Base-by-base conservation (phyloP, 2,797 vertebrate genomes). In the Rhodeus uyekii region DNA sequence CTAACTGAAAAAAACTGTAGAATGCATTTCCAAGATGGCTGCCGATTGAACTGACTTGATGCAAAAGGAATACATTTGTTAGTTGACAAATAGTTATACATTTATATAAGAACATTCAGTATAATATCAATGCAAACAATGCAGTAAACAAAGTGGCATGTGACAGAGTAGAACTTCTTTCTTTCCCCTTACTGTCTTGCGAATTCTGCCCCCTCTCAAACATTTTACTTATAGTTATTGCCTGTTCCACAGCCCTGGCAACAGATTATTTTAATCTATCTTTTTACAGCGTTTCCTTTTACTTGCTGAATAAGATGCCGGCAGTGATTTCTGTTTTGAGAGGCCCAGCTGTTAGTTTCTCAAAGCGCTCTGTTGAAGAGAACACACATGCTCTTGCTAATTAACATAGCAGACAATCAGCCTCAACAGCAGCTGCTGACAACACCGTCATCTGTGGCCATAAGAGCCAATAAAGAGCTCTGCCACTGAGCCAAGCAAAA, bases 231-330 rank as follows among this genome's bases (percentile, higher is more conserved):
- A n/a, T n/a, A n/a, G 69, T 76, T 65, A 53, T 81, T 77, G 84
- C 36, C 75, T 71, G 83, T 63, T 48, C 14, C 64, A 71, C 64
- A 84, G 32, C 44, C 72, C 48, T 76, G 81, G 75, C 75, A 84
- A 82, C 71, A 84, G 79, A 82, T 71, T 63, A 84, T 75, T 75
- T 78, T 63, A 81, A 83, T 86, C 74, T 76, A 81, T 83, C 79
- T 58, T 63, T 78, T 78, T 34, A 72, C 74, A 82, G 80, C 29
- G 1, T 73, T 81, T 86, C 60, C 75, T 65, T 82, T 71, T 78
- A 32, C 55, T 58, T 0, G 1, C 27, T 76, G 39, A 77, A 81
- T 63, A 69, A 24, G 60, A 69, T 39, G 48, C 44, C 71, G 27
- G 58, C 72, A 71, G 61, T 46, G 55, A 67, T 81, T 83, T 77